Conservation (phyloP, 1,140 invertebrate genomes). For the Venturia canescens region DNA sequence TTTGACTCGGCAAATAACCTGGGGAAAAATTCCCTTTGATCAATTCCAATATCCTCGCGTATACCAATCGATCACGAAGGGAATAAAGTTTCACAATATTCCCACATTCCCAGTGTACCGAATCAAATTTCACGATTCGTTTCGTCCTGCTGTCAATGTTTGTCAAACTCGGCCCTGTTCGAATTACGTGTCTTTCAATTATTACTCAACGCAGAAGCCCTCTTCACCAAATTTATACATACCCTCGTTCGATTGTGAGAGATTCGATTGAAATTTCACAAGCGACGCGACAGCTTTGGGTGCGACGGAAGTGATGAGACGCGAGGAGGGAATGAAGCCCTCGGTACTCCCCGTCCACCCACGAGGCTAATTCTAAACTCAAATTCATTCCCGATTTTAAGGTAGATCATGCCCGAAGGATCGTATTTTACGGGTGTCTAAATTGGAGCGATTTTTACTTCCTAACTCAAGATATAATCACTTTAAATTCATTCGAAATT, state of each 20-base stretch:
- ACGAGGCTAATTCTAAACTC: no score
- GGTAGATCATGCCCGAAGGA: no score
- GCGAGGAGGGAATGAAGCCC: neutral
- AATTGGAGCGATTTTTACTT: no score
- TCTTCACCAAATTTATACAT: neutral
- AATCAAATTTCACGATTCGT: slow-evolving; percentile 32
- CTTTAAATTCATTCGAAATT: no score
- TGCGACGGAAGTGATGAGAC: neutral
- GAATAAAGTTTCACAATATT: neutral
- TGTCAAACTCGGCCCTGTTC: neutral
- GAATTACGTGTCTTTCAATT: no score
- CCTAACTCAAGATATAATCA: no score
- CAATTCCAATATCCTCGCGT: neutral
- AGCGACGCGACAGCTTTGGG: neutral
- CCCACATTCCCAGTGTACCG: slow-evolving; percentile 4
- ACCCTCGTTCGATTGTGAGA: neutral
- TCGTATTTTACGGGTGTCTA: no score
- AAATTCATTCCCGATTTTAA: no score
- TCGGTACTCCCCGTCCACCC: no score
- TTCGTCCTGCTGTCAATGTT: neutral
- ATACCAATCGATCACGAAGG: neutral
- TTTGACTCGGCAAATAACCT: no score
- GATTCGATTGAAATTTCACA: slow-evolving; percentile 17
- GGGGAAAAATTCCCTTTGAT: neutral
- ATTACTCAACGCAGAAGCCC: no score